These are phyloP conservation scores for Amphipyra berbera DNA, from an alignment of 2,888 invertebrate genomes.

Conservation along the genomic window DNA sequence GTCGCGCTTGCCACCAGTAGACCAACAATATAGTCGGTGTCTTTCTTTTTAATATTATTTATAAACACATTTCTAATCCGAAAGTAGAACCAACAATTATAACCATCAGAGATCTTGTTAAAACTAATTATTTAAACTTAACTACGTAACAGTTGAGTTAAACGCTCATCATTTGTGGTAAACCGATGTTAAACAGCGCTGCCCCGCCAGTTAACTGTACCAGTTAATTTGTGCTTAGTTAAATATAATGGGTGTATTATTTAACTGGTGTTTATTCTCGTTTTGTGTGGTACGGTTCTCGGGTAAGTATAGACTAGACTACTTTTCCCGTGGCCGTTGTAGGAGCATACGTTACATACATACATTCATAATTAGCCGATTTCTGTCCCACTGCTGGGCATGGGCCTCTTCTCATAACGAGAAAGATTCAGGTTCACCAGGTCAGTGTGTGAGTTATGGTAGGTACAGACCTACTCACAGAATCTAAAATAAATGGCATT, in stretches of 20 bases:
- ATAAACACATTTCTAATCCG: not conserved
- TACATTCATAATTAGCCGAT: too few species aligned
- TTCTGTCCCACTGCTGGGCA: too few species aligned
- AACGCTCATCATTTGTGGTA: conserved; percentile 69
- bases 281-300: not conserved
- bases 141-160: conserved; percentile 61
- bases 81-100: conserved; percentile 31
- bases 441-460: too few species aligned
- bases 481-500: too few species aligned
- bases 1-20: too few species aligned
- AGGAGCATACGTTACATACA: too few species aligned
- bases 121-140: conserved; percentile 58
- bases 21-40: too few species aligned
- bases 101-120: conserved; percentile 34
- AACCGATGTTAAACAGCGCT: conserved; percentile 67
- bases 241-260: conserved; percentile 47
- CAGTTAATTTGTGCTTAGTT: conserved; percentile 57
- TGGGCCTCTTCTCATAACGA: too few species aligned
- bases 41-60: too few species aligned
- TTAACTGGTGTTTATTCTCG: conserved; percentile 35
- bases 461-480: too few species aligned
- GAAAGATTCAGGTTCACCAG: too few species aligned
- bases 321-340: too few species aligned
- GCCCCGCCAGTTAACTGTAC: conserved; percentile 62
- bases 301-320: not conserved